Conservation (phyloP, 2,888 invertebrate genomes). For the Aspidiotus rigidus region DNA sequence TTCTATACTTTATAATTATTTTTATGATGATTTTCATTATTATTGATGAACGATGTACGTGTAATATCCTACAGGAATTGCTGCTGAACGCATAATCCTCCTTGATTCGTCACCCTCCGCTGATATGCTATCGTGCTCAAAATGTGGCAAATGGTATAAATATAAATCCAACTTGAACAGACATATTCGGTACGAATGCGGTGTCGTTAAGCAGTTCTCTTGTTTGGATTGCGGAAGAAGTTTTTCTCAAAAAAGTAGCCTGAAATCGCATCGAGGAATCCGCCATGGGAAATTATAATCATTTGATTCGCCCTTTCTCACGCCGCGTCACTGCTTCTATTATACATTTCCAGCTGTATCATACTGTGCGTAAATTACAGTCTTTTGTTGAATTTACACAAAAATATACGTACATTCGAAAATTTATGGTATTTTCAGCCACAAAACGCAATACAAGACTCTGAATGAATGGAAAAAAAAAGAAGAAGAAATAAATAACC, state of each 20-base stretch:
- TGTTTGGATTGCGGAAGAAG: conserved; percentile 41
- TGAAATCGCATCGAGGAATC: conserved; percentile 40
- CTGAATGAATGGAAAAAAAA: neutral
- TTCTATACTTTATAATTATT: too few species aligned
- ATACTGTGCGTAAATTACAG: too few species aligned
- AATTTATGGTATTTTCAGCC: neutral
- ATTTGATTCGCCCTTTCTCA: too few species aligned
- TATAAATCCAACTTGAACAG: conserved; percentile 39
- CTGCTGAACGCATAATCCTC: too few species aligned
- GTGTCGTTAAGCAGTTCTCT: conserved; percentile 41
- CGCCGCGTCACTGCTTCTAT: too few species aligned
- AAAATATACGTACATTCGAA: neutral
- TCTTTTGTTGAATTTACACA: too few species aligned
- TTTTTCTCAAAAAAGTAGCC: conserved; percentile 40
- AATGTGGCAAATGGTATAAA: conserved; percentile 37
- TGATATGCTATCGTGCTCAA: conserved; percentile 27
- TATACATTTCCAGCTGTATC: too few species aligned
- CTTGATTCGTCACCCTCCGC: too few species aligned
- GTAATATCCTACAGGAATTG: too few species aligned
- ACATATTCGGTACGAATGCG: conserved; percentile 41
- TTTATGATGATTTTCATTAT: too few species aligned
- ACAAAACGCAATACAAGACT: neutral
- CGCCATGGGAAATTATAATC: conserved; percentile 34
- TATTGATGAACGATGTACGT: too few species aligned
- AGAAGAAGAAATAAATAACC: too few species aligned